Percentiles rank a stretch among this genome's conserved stretches.
Conservation (phyloP, 2,888 invertebrate genomes). For the Beris morrisii region DNA sequence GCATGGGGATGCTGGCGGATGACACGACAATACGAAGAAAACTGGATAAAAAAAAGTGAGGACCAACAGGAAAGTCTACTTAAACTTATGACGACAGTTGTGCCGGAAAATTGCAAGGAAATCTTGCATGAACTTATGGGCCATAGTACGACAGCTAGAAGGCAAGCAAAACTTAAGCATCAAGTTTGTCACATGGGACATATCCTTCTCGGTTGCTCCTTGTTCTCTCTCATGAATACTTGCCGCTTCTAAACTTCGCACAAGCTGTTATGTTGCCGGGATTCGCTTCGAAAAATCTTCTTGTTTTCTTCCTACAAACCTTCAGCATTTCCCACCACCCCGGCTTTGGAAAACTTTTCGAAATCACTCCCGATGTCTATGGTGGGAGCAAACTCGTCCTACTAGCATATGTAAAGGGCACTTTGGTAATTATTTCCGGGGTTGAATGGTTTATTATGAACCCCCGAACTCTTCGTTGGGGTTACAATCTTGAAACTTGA, state of each 20-base stretch:
- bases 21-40: not conserved
- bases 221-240: constrained; percentile 25
- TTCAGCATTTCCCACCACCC: not conserved
- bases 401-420: not conserved
- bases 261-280: no score
- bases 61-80: constrained; percentile 24
- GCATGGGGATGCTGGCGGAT: not conserved
- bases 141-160: constrained; percentile 6
- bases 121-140: constrained; percentile 26
- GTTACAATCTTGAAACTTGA: no score
- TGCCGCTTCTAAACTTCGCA: constrained; percentile 22
- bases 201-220: constrained; percentile 11
- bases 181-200: constrained; percentile 31
- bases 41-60: not conserved
- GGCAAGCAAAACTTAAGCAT: constrained; percentile 21
- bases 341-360: not conserved
- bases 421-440: constrained; percentile 32
- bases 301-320: no score
- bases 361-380: no score
- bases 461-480: not conserved
- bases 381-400: no score
- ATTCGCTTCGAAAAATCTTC: no score
- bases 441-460: constrained; percentile 22
- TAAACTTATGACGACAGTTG: constrained; percentile 31
- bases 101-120: constrained; percentile 29